Conservation (phyloP, 2,888 invertebrate species). For the Cheilosia pagana region DNA sequence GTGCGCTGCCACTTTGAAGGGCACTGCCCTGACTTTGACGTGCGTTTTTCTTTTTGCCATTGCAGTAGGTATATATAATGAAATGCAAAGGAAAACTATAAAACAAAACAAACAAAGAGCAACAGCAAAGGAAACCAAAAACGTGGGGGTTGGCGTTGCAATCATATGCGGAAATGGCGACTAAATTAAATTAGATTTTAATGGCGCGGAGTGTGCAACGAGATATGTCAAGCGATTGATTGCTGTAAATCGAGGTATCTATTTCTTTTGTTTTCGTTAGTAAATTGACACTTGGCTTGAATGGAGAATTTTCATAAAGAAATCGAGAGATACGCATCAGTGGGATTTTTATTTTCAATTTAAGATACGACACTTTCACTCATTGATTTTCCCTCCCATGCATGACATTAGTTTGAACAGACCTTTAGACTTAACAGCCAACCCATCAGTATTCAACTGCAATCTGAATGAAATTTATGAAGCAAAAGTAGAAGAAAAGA, state of each 20-base stretch:
- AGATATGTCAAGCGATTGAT: conserved; percentile 42
- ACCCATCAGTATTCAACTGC: conserved; percentile 28
- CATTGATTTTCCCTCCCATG: conserved; percentile 11
- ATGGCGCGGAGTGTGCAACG: conserved; percentile 30
- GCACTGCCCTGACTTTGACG: conserved; percentile 50
- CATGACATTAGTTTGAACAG: neutral
- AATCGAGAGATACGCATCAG: conserved; percentile 31
- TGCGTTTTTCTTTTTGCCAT: neutral
- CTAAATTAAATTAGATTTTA: conserved; percentile 42
- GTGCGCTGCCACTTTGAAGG: conserved; percentile 21
- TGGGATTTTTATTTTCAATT: conserved; percentile 8
- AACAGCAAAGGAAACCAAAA: conserved; percentile 17
- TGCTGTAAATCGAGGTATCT: conserved; percentile 10
- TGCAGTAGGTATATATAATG: conserved; percentile 11
- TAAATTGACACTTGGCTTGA: conserved; percentile 29
- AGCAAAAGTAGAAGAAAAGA: neutral
- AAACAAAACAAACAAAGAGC: conserved; percentile 57
- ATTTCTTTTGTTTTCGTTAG: conserved; percentile 4
- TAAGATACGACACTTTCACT: conserved; percentile 45
- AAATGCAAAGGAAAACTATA: conserved; percentile 32
- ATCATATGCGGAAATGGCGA: conserved; percentile 18
- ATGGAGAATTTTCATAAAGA: conserved; percentile 13
- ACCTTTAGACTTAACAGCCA: conserved; percentile 8
- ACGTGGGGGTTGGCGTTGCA: neutral
- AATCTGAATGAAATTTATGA: conserved; percentile 10